A percentile compares a stretch with the other conserved stretches of the same genome.
Evolutionary conservation across 2,888 invertebrate genomes (phyloP).

Genomic region (Nudaria mundana): DNA sequence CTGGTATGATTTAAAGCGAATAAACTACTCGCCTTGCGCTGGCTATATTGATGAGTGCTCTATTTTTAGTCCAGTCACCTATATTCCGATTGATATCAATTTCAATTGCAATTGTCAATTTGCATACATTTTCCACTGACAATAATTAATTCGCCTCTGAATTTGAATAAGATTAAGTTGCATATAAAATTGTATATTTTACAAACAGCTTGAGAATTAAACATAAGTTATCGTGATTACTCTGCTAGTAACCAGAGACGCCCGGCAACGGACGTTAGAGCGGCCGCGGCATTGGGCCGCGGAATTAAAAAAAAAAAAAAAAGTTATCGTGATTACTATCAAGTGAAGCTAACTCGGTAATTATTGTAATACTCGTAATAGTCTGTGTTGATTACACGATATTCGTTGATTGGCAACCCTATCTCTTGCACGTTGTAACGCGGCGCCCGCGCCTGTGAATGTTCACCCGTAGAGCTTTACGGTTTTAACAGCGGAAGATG

Average conservation of each 20-base stretch:
- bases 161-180: conserved; percentile 39
- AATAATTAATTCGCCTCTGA: conserved; percentile 14
- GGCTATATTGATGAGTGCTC: conserved; percentile 73
- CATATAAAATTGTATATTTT: conserved; percentile 22
- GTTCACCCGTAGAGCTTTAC: conserved; percentile 67
- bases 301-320: too few relatives aligned
- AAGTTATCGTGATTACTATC: conserved; percentile 47
- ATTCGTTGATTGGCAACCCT: conserved; percentile 73
- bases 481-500: conserved; percentile 54
- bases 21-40: conserved; percentile 74
- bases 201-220: conserved; percentile 21
- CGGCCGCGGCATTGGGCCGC: too few relatives aligned
- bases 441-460: conserved; percentile 71
- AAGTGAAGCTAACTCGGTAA: conserved; percentile 43
- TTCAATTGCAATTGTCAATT: too few relatives aligned
- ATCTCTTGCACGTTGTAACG: conserved; percentile 51
- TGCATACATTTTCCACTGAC: conserved; percentile 1
- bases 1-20: conserved; percentile 80
- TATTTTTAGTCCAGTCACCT: conserved; percentile 62
- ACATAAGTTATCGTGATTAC: too few relatives aligned
- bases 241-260: too few relatives aligned
- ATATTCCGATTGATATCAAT: conserved; percentile 35
- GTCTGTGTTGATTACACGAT: conserved; percentile 53
- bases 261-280: too few relatives aligned
- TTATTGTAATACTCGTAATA: conserved; percentile 58